Base-by-base conservation (phyloP, 2,888 invertebrate genomes). In the Tetramorium bicarinatum region DNA sequence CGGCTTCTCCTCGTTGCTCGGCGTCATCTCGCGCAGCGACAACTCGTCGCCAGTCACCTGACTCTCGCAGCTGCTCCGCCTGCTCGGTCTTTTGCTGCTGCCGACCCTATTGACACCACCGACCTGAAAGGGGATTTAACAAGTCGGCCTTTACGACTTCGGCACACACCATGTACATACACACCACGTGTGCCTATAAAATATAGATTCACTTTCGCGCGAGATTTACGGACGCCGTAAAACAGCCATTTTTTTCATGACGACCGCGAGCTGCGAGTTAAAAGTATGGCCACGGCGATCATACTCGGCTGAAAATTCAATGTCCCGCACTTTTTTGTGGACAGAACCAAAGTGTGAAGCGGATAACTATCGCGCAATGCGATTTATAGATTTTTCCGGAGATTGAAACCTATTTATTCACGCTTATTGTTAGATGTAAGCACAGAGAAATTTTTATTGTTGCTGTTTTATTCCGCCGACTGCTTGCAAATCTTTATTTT, bases 11-110 rank as follows among this genome's bases (percentile, higher is more conserved):
- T 96, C 61, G 96, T 95, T 85, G 84, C 92, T 89, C 34, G 95
- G 95, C 86, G 95, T 95, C 61, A 95, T 93, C 90, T 95, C 95
- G 56, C 95, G 94, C 54, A 94, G 90, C 66, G 94, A 94, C 83
- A 94, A 92, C 64, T 93, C 92, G 86, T 95, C 95, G 15, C 94
- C 94, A 41, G 93, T 93, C 83, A 94, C 93, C 85, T 95, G 95
- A 88, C 94, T 95, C 87, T 95, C 95, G 91, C 95, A 95, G 89
- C 95, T 96, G 87, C 95, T 95, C 3, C 96, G 95, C 82, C 96
- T 94, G 88, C 95, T 94, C 25, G 95, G 94, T 84, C 94, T 94
- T 69, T 94, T 93, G 85, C 91, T 90, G 88, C 94, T 93, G 85
- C 93, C 93, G 52, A 92, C 89, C 87, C 93, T 91, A 86, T 93